These are phyloP conservation scores for Caenorhabditis becei DNA, from an alignment of 2,888 invertebrate genomes.

Conservation along the genomic window DNA sequence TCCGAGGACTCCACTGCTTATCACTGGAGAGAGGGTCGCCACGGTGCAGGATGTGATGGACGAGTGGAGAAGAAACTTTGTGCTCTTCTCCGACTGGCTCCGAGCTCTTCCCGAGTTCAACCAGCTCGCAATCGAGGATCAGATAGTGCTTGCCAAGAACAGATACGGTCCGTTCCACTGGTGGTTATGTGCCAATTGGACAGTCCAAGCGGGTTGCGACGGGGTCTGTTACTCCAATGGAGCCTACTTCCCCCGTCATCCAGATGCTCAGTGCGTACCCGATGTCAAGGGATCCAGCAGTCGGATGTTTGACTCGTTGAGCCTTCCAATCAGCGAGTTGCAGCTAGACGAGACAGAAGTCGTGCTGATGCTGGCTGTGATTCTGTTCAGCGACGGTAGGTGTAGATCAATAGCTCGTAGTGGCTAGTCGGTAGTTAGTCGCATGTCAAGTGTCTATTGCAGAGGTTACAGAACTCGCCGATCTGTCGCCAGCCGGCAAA, in stretches of 20 bases:
- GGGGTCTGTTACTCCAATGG: slow-evolving; percentile 79
- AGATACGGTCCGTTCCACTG: slow-evolving; percentile 78
- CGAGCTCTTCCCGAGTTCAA: slow-evolving; percentile 75
- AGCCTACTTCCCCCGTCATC: slow-evolving; percentile 74
- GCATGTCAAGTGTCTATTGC: slow-evolving; percentile 28
- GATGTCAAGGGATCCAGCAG: slow-evolving; percentile 69
- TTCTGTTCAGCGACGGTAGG: slow-evolving; percentile 70
- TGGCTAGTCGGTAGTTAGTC: slow-evolving; percentile 25
- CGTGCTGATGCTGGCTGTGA: slow-evolving; percentile 71
- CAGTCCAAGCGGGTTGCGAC: slow-evolving; percentile 69
- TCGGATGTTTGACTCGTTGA: slow-evolving; percentile 71
- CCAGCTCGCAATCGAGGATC: slow-evolving; percentile 51
- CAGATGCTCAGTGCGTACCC: slow-evolving; percentile 66
- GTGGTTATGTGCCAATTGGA: slow-evolving; percentile 77
- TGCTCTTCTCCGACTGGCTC: slow-evolving; percentile 76
- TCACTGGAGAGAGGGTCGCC: slow-evolving; percentile 71
- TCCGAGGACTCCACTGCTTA: slow-evolving; percentile 61
- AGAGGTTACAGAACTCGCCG: slow-evolving; percentile 65
- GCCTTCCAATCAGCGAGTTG: slow-evolving; percentile 71
- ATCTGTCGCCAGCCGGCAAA: slow-evolving; percentile 64
- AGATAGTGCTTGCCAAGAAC: slow-evolving; percentile 73
- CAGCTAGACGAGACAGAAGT: slow-evolving; percentile 72
- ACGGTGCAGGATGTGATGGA: slow-evolving; percentile 73
- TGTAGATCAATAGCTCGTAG: slow-evolving; percentile 19
- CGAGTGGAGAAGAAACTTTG: slow-evolving; percentile 77